phyloP scores from a whole-genome alignment of 2,888 invertebrate genomes.

The Exephanes ischioxanthus region DNA sequence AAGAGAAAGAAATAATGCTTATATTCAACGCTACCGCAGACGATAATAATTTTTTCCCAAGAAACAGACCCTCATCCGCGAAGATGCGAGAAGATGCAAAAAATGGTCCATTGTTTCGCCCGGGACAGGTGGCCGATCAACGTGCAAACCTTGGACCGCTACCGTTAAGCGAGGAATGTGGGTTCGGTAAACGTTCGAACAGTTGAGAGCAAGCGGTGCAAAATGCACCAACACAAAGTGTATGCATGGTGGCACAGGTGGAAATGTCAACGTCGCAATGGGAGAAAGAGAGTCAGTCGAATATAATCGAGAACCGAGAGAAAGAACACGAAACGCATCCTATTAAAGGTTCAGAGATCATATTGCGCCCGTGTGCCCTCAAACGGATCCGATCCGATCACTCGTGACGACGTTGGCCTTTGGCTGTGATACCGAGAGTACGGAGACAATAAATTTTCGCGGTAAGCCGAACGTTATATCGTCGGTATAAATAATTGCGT shows the following conservation, averaged over 20 bases:
- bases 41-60: not conserved
- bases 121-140: conserved; percentile 57
- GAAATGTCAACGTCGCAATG: conserved; percentile 68
- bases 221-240: not conserved
- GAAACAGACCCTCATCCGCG: not conserved
- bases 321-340: conserved; percentile 79
- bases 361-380: conserved; percentile 76
- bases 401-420: conserved; percentile 81
- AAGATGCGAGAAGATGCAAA: conserved; percentile 9
- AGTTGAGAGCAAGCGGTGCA: conserved; percentile 22
- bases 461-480: conserved; percentile 65
- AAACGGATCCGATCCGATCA: conserved; percentile 74
- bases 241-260: conserved; percentile 22
- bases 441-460: conserved; percentile 74
- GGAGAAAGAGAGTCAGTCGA: conserved; percentile 47
- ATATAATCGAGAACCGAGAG: conserved; percentile 42
- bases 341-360: conserved; percentile 81
- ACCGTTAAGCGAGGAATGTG: conserved; percentile 78
- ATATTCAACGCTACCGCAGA: not conserved
- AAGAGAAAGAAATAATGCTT: not conserved
- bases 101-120: conserved; percentile 10
- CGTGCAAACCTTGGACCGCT: conserved; percentile 71
- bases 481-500: conserved; percentile 71
- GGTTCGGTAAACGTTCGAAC: conserved; percentile 75
- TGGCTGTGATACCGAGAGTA: conserved; percentile 69